phyloP scores from a whole-genome alignment of 2,113 vertebrate species.

The Mohoua ochrocephala region DNA sequence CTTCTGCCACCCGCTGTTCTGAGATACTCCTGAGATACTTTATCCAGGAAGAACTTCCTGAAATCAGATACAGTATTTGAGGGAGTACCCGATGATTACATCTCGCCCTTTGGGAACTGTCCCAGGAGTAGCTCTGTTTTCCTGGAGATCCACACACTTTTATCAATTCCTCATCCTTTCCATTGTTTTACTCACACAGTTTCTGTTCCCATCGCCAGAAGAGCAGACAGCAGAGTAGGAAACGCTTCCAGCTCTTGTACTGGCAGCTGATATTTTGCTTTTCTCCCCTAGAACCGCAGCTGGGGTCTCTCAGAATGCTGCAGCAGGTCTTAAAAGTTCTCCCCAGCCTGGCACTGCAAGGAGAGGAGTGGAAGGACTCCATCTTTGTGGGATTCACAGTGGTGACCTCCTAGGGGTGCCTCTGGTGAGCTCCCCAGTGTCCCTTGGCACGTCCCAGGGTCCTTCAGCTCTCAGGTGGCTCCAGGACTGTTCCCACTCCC shows the following conservation, averaged over 20 bases:
- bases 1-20: background rate
- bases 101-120: background rate
- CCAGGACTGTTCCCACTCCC: background rate
- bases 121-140: background rate
- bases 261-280: background rate
- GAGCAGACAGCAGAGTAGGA: background rate
- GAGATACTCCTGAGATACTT: background rate
- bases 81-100: background rate
- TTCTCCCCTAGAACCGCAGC: background rate
- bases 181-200: fast-evolving
- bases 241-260: background rate
- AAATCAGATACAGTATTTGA: background rate
- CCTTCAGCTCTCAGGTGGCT: background rate
- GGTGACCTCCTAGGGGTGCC: background rate
- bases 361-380: background rate
- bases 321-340: background rate
- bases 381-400: background rate
- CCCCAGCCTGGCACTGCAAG: background rate
- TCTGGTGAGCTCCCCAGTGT: background rate
- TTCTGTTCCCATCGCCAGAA: background rate
- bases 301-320: background rate
- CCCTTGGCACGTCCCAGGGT: background rate
- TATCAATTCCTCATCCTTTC: background rate
- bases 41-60: background rate
- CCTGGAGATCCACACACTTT: background rate